Base-by-base conservation (phyloP, 2,797 vertebrate species). In the Rhynchotus rufescens region DNA sequence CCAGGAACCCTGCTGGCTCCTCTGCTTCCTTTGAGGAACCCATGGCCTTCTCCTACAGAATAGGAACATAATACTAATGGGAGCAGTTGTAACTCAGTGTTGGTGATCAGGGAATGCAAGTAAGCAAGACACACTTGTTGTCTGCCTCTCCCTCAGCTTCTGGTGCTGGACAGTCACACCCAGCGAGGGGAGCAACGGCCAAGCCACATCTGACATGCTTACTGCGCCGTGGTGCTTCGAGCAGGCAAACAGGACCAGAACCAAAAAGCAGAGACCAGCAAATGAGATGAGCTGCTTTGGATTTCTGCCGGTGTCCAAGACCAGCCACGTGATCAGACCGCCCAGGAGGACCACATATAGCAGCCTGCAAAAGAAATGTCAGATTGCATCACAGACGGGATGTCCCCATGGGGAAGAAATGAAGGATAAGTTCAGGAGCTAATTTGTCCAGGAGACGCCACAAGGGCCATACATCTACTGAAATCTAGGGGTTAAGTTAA, bases 241-340 rank as follows among this genome's bases (percentile, higher is more conserved):
- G 86, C 96, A 97, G 91, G 98, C 95, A 86, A 98, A 99, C 40
- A 99, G 73, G 34, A 98, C 64, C 52, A 98, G 3, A 32, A 99
- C 8, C 89, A 99, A 98, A 88, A 98, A 60, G 68, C 97, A 99
- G 95, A 99, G 96, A 6, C 99, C 99, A 3, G 95, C 98, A 19
- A 99, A 98, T 16, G 99, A 99, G 86, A 99, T 98, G 47, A 99
- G 97, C 96, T 99, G 99, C 90, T 98, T 96, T 1, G 98, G 98
- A 42, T 98, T 96, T 85, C 95, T 91, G 42, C 97, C 93, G 1
- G 98, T 99, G 95, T 99, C 99, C 68, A 99, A 68, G 40, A 4
- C 96, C 25, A 99, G 94, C 99, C 99, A 99, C 1, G 95, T 7
- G 23, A 98, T 87, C 66, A 99, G 95, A 67, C 98, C 97, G 66